Evolutionary conservation across 2,113 vertebrate species (phyloP), one percentile per base, ranked within the genome.

Genomic region (Spheniscus mendiculus): DNA sequence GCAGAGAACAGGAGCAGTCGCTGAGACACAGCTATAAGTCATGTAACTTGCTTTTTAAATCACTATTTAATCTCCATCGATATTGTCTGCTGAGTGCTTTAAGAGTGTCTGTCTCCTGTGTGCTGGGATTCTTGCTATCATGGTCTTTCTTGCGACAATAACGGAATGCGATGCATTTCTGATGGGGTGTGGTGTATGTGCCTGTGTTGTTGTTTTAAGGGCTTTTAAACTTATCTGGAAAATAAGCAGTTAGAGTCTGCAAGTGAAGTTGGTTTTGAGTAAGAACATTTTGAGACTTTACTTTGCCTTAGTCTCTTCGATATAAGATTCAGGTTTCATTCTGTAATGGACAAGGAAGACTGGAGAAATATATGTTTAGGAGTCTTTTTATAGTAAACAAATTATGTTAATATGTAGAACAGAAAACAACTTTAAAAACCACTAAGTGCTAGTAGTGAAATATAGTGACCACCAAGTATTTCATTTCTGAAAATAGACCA

Each of bases 341-440:
- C 77, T 76, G 80, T 65, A 73, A 91, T 53, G 90, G 74, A 45
- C 27, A 65, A 92, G 27, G 73, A 62, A 77, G n/a, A 59, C 50
- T 44, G 59, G 32, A 91, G 86, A 86, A 88, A 67, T 95, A 38
- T 55, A 87, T 94, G 59, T 91, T 97, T 96, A 97, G 72, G 72
- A 91, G 53, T 58, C 82, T 94, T 97, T 97, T 96, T 90, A 96
- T 89, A 93, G 90, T 65, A 88, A 95, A 91, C 74, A 69, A 38
- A 87, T 92, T 87, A 87, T 90, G 65, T 90, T 93, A 93, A 91
- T 93, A 55, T 11, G 53, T 34, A 91, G 97, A 96, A 80, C 56
- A 96, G 93, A 93, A 89, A 78, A 62, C 81, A 97, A 74, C 83
- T 97, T 94, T 91, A 90, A 36, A 96, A 97, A 87, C 94, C 97